Conservation (phyloP, 2,113 vertebrate species). For the Hymenochirus boettgeri region DNA sequence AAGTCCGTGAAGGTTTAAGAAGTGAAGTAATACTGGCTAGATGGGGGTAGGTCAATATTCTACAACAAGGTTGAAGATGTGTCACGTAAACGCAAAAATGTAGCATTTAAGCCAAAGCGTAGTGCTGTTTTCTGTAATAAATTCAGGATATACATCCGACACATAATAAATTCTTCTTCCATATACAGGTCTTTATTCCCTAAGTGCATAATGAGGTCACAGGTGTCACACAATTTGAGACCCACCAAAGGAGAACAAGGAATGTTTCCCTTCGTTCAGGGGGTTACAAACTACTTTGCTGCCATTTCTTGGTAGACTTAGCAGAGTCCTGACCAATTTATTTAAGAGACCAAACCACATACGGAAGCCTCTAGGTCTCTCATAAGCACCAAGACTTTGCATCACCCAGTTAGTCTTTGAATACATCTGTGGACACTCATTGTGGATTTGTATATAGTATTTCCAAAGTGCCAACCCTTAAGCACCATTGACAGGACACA, state of each 20-base stretch:
- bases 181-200: not conserved
- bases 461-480: slow-evolving; percentile 5
- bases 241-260: not conserved
- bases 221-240: not conserved
- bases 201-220: slow-evolving; percentile 29
- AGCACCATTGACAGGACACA: slow-evolving; percentile 12
- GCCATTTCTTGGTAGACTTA: too few relatives aligned
- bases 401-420: not conserved
- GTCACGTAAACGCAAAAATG: slow-evolving; percentile 24
- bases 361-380: not conserved
- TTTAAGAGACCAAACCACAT: slow-evolving; percentile 2
- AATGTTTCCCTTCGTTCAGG: slow-evolving; percentile 11
- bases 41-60: not conserved
- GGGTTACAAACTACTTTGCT: not conserved
- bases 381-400: slow-evolving; percentile 30
- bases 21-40: too few relatives aligned
- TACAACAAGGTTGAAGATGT: not conserved
- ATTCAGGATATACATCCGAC: not conserved
- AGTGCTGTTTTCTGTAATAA: not conserved
- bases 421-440: not conserved
- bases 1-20: too few relatives aligned
- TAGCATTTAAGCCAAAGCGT: slow-evolving; percentile 1
- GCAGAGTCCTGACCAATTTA: slow-evolving; percentile 22
- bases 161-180: not conserved
- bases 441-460: not conserved